Conservation (phyloP, 53 echinoderm and acorn worm genomes). For the Paracentrotus lividus region DNA sequence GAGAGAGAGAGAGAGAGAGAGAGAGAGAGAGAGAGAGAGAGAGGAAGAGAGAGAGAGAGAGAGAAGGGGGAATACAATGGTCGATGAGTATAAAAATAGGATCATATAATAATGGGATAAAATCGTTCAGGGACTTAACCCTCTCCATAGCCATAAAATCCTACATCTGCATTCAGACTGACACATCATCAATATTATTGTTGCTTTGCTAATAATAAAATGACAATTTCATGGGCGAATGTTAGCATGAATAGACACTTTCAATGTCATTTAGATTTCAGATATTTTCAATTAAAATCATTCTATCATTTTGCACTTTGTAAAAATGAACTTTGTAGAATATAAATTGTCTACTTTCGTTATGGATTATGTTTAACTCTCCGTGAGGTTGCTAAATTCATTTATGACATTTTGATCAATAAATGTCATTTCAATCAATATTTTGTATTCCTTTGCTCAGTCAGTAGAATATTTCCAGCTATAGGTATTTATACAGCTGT, state of each 20-base stretch:
- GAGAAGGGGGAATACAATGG: too few relatives aligned
- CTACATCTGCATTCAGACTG: neutral
- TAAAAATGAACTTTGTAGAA: too few relatives aligned
- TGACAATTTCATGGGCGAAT: neutral
- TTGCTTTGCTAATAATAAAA: neutral
- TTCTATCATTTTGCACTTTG: neutral
- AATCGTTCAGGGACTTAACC: too few relatives aligned
- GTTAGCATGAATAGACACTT: neutral
- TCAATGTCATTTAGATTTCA: neutral
- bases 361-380: too few relatives aligned
- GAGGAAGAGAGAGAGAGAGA: too few relatives aligned
- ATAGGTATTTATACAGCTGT: neutral
- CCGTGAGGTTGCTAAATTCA: neutral
- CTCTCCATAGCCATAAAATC: neutral
- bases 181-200: neutral
- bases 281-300: neutral
- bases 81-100: too few relatives aligned
- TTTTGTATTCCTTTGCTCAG: neutral
- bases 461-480: neutral
- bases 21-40: neutral
- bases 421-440: neutral
- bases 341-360: too few relatives aligned
- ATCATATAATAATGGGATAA: too few relatives aligned
- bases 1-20: neutral
- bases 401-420: neutral